phyloP scores from a whole-genome alignment of 1,140 invertebrate species.

The Calosoma granatense region DNA sequence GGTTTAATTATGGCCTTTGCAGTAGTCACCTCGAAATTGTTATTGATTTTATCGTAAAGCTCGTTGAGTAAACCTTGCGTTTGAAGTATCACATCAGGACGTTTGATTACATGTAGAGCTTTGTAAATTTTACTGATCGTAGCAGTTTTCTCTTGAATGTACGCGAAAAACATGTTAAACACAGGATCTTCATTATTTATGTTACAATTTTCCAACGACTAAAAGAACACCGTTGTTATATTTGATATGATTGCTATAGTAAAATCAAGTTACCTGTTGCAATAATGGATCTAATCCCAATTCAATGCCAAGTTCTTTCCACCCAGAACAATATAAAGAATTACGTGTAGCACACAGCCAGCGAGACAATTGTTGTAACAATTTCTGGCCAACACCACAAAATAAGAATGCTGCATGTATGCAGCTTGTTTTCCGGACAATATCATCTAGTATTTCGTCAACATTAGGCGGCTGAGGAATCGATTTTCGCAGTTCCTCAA shows the following conservation, averaged over 20 bases:
- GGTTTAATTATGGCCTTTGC: background rate
- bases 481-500: background rate
- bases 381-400: background rate
- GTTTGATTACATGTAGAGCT: background rate
- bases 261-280: background rate
- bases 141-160: background rate
- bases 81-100: background rate
- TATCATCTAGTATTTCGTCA: background rate
- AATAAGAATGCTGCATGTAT: conserved; percentile 3
- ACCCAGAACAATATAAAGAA: background rate
- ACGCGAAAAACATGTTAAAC: background rate
- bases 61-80: background rate
- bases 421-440: background rate
- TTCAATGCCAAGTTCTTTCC: background rate
- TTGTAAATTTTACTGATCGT: background rate
- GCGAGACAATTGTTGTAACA: background rate
- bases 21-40: background rate
- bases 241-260: background rate
- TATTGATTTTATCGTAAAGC: background rate
- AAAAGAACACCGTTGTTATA: background rate
- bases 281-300: background rate
- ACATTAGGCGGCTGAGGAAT: background rate
- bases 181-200: background rate
- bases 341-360: background rate
- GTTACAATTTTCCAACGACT: background rate